Percentiles rank a stretch among this genome's conserved stretches.
These are phyloP conservation scores for Lethenteron reissneri DNA, from an alignment of 2,113 vertebrate species.

Conservation along the genomic window DNA sequence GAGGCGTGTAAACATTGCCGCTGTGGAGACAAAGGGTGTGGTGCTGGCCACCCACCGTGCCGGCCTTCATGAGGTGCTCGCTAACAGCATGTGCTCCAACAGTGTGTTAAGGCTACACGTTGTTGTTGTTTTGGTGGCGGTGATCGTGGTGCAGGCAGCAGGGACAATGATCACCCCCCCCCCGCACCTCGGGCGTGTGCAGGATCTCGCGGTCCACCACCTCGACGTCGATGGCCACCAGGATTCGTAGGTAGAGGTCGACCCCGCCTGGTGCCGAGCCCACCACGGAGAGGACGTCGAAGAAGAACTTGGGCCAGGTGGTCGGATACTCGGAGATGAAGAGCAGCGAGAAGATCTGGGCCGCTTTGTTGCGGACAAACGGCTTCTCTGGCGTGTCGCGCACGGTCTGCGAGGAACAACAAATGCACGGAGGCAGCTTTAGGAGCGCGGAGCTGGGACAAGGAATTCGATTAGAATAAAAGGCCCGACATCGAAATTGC, in stretches of 20 bases:
- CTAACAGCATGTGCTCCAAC: no score
- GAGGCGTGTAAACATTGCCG: no score
- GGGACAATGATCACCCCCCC: no score
- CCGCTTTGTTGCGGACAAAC: conserved; percentile 93
- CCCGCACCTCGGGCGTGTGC: conserved; percentile 54
- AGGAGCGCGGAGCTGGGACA: not conserved
- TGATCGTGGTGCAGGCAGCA: no score
- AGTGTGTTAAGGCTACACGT: no score
- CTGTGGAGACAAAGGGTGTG: no score
- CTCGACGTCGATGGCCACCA: conserved; percentile 91
- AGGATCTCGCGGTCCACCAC: conserved; percentile 77
- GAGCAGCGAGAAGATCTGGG: conserved; percentile 83
- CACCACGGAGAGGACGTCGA: conserved; percentile 68
- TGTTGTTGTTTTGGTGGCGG: no score
- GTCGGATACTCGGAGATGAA: conserved; percentile 82
- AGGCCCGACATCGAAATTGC: conserved; percentile 8
- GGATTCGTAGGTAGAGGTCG: conserved; percentile 72
- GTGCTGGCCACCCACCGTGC: no score
- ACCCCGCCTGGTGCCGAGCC: conserved; percentile 67
- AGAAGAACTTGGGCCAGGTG: conserved; percentile 94
- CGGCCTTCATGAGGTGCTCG: no score
- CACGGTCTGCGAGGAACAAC: conserved; percentile 35
- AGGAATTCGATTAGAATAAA: no score
- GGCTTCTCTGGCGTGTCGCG: conserved; percentile 62
- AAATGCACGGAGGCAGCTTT: no score